Evolutionary conservation across 2,113 vertebrate species (phyloP).

Genomic region (Marmota flaviventris): DNA sequence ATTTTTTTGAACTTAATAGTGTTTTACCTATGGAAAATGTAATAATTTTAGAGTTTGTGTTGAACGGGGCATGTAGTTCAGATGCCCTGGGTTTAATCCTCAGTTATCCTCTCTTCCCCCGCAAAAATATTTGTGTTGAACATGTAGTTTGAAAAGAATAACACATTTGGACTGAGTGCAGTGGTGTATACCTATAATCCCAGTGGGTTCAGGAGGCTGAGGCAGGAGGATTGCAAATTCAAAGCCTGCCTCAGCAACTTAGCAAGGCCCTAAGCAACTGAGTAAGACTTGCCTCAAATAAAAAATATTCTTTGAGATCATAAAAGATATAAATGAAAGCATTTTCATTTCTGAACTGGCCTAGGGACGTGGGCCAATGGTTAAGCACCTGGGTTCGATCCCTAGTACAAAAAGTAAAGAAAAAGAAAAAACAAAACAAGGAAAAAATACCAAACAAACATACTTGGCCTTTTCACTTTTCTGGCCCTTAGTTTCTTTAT

Average conservation of each 20-base stretch:
- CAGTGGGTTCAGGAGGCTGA: not conserved
- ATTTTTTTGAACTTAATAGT: slow-evolving; percentile 17
- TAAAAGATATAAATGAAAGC: slow-evolving; percentile 48
- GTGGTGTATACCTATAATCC: not conserved
- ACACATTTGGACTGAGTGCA: not conserved
- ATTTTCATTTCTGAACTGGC: not conserved
- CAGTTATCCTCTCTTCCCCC: no score
- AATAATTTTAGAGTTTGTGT: slow-evolving; percentile 40
- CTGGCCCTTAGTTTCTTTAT: not conserved
- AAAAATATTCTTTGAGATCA: slow-evolving; percentile 8
- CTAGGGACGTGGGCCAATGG: no score
- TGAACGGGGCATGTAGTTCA: not conserved
- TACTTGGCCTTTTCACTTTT: not conserved
- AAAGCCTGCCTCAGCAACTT: not conserved
- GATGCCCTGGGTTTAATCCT: no score
- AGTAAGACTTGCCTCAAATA: no score
- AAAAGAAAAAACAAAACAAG: no score
- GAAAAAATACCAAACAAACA: not conserved
- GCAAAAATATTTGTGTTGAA: not conserved
- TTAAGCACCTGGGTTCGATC: no score
- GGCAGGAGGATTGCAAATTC: not conserved
- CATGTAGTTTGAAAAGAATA: slow-evolving; percentile 1
- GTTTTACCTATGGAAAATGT: not conserved
- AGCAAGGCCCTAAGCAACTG: no score
- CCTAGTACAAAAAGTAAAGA: no score